A percentile compares a stretch with the other conserved stretches of the same genome.
phyloP scores from a whole-genome alignment of 2,888 invertebrate genomes.

The Zygothrica quintamaculata region DNA sequence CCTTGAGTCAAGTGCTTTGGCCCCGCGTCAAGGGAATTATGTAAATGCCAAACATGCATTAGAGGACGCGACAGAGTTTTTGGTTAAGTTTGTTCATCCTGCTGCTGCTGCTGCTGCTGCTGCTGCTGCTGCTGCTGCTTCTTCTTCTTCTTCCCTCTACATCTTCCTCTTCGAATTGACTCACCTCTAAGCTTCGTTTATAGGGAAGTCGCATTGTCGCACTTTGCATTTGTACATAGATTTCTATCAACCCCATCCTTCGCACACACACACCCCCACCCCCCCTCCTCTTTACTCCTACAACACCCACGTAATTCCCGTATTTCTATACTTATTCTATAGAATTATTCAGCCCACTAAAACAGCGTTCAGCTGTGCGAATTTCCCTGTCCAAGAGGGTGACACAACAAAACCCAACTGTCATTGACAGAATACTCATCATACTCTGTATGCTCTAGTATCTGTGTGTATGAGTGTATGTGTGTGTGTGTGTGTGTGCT shows the following conservation, averaged over 20 bases:
- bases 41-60: constrained; percentile 75
- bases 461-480: no score
- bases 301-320: no score
- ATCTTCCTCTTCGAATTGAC: no score
- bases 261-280: no score
- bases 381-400: constrained; percentile 69
- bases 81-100: no score
- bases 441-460: no score
- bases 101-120: no score
- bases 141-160: constrained; percentile 8
- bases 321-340: constrained; percentile 39
- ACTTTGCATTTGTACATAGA: constrained; percentile 24
- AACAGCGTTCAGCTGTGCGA: constrained; percentile 71
- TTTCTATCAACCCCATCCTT: no score
- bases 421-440: constrained; percentile 63
- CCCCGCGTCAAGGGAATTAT: constrained; percentile 64
- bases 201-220: constrained; percentile 32
- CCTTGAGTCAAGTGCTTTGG: constrained; percentile 67
- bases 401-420: constrained; percentile 68
- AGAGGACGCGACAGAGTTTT: constrained; percentile 62
- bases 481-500: no score
- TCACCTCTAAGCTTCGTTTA: constrained; percentile 51
- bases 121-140: no score
- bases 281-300: no score
- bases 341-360: constrained; percentile 69